These are phyloP conservation scores for Buathra laborator DNA, from an alignment of 2,888 invertebrate species.

Conservation along the genomic window DNA sequence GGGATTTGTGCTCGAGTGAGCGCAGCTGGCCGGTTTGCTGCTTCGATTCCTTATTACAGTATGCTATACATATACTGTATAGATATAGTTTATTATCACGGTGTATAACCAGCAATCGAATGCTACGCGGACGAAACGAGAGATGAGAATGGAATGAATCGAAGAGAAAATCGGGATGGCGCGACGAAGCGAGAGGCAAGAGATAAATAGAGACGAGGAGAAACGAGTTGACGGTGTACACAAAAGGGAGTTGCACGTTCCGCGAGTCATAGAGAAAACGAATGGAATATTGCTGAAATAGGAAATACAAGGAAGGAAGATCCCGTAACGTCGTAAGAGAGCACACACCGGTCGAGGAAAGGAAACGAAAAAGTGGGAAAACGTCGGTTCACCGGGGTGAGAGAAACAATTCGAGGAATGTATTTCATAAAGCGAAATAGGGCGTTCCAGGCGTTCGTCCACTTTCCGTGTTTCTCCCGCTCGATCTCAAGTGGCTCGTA, in stretches of 20 bases:
- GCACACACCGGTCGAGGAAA: slow-evolving; percentile 30
- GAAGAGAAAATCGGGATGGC: slow-evolving; percentile 24
- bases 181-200: slow-evolving; percentile 51
- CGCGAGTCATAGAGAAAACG: slow-evolving; percentile 37
- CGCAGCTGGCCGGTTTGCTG: slow-evolving; percentile 74
- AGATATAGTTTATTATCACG: slow-evolving; percentile 33
- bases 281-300: slow-evolving; percentile 36
- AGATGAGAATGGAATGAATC: slow-evolving; percentile 32
- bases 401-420: slow-evolving; percentile 76
- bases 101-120: slow-evolving; percentile 59
- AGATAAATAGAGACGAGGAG: slow-evolving; percentile 59
- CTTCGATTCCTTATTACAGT: slow-evolving; percentile 68
- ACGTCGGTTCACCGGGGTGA: slow-evolving; percentile 51
- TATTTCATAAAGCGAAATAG: slow-evolving; percentile 72
- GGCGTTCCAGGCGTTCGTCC: slow-evolving; percentile 42
- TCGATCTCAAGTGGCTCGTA: slow-evolving; percentile 30
- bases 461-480: slow-evolving; percentile 16
- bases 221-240: slow-evolving; percentile 40
- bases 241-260: slow-evolving; percentile 47
- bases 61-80: slow-evolving; percentile 24
- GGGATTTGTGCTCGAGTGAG: slow-evolving; percentile 77
- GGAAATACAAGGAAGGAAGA: slow-evolving; percentile 9
- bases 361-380: slow-evolving; percentile 37
- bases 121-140: slow-evolving; percentile 40
- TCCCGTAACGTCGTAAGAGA: slow-evolving; percentile 25